Percentiles rank a stretch among this genome's conserved stretches.
Conservation (phyloP, 1,140 invertebrate genomes). For the Trissolcus basalis region DNA sequence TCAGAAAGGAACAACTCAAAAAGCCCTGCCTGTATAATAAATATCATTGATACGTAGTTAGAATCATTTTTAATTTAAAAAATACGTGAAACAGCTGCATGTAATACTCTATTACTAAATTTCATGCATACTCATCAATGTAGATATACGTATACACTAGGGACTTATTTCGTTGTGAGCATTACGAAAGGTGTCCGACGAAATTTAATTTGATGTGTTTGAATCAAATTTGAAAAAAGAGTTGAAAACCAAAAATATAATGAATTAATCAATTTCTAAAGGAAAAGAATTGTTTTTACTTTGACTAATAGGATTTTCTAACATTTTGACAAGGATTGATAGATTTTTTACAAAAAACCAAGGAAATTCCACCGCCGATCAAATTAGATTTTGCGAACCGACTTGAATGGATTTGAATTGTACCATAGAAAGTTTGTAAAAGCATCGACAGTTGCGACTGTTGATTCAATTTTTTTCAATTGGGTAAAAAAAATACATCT, state of each 20-base stretch:
- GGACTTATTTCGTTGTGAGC: slow-evolving; percentile 50
- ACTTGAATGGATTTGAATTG: slow-evolving; percentile 44
- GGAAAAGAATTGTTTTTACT: slow-evolving; percentile 42
- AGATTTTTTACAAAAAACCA: slow-evolving; percentile 46
- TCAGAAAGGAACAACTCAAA: slow-evolving; percentile 19
- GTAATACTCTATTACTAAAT: slow-evolving; percentile 55
- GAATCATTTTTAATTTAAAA: slow-evolving; percentile 54
- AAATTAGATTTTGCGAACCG: slow-evolving; percentile 41
- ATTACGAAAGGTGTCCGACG: slow-evolving; percentile 18
- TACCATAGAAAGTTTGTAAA: slow-evolving; percentile 45
- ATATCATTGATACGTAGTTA: slow-evolving; percentile 57
- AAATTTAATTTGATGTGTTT: slow-evolving; percentile 42
- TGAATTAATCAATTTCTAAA: neutral
- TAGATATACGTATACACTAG: slow-evolving; percentile 56
- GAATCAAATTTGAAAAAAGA: neutral
- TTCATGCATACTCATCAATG: slow-evolving; percentile 57
- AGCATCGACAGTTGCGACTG: slow-evolving; percentile 18
- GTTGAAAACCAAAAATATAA: neutral
- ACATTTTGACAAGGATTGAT: slow-evolving; percentile 34
- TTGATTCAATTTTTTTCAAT: slow-evolving; percentile 10
- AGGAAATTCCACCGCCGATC: slow-evolving; percentile 25
- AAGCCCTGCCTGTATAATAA: slow-evolving; percentile 53
- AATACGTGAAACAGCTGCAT: slow-evolving; percentile 50
- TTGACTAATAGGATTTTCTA: slow-evolving; percentile 31
- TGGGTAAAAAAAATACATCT: too few relatives aligned